Evolutionary conservation across 1,140 invertebrate species (phyloP).

Genomic region (Drosophila elegans): DNA sequence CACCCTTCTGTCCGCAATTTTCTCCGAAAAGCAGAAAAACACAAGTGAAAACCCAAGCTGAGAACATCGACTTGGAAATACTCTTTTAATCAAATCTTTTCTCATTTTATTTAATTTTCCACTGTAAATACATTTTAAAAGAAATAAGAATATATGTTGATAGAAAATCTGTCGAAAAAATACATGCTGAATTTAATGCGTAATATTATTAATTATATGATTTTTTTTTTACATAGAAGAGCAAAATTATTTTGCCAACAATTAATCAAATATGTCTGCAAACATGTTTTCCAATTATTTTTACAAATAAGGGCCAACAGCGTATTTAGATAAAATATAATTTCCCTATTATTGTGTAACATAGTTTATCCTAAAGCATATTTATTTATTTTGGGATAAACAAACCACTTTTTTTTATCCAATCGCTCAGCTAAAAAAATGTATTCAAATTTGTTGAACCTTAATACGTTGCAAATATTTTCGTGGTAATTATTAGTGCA

Average conservation of each 20-base stretch:
- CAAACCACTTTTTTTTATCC: not conserved
- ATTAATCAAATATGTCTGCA: not conserved
- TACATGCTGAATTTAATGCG: no score
- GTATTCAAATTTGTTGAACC: not conserved
- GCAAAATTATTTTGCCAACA: not conserved
- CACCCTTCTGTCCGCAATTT: conserved; percentile 7
- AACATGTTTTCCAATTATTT: no score
- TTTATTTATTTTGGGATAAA: not conserved
- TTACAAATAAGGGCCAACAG: no score
- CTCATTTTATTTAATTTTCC: no score
- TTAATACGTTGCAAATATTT: not conserved
- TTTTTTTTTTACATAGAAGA: no score
- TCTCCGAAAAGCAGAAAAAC: conserved; percentile 19
- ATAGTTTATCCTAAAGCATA: not conserved
- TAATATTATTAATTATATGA: no score
- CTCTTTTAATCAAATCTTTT: not conserved
- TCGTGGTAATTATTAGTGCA: not conserved
- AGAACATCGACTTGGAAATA: not conserved
- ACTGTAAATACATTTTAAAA: no score
- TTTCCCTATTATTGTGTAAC: no score
- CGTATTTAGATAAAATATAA: no score
- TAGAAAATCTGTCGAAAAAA: no score
- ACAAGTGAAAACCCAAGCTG: not conserved
- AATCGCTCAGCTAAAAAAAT: not conserved
- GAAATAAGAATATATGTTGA: no score